These are phyloP conservation scores for Eidolon helvum DNA, from an alignment of 2,113 vertebrate species.

Conservation along the genomic window DNA sequence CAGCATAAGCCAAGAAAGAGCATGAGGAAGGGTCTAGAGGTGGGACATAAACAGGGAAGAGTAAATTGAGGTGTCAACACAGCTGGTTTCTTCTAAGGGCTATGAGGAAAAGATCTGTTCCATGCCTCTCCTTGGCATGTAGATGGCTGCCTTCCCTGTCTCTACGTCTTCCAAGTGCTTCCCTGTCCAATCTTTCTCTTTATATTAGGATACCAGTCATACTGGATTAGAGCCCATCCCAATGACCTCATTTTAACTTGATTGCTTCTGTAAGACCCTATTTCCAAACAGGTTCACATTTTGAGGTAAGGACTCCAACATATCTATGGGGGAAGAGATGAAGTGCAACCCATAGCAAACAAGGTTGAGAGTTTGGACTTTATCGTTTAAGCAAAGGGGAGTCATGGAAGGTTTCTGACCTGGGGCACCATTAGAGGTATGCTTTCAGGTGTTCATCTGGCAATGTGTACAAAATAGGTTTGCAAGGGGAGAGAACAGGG, in stretches of 20 bases:
- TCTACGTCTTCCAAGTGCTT: not conserved
- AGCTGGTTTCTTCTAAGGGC: not conserved
- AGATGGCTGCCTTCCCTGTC: not conserved
- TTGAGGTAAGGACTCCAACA: not conserved
- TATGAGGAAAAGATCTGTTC: not conserved
- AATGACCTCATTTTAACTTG: not conserved
- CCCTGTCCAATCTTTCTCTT: not conserved
- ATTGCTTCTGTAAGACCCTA: not conserved
- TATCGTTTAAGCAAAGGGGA: not conserved
- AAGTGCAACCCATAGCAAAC: not conserved
- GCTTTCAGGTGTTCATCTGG: not conserved
- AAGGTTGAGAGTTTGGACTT: not conserved
- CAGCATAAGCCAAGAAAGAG: not conserved
- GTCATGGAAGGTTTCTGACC: not conserved
- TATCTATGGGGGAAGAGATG: not conserved
- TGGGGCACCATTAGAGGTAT: not conserved
- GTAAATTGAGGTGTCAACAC: accelerated
- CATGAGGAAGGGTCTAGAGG: not conserved
- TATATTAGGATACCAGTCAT: not conserved
- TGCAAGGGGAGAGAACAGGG: not conserved
- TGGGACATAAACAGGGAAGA: too few relatives aligned
- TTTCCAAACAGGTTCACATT: not conserved
- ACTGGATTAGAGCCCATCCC: not conserved
- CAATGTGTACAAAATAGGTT: not conserved
- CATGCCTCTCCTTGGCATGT: not conserved